phyloP scores from a whole-genome alignment of 2,113 vertebrate species.

The Austrofundulus limnaeus region DNA sequence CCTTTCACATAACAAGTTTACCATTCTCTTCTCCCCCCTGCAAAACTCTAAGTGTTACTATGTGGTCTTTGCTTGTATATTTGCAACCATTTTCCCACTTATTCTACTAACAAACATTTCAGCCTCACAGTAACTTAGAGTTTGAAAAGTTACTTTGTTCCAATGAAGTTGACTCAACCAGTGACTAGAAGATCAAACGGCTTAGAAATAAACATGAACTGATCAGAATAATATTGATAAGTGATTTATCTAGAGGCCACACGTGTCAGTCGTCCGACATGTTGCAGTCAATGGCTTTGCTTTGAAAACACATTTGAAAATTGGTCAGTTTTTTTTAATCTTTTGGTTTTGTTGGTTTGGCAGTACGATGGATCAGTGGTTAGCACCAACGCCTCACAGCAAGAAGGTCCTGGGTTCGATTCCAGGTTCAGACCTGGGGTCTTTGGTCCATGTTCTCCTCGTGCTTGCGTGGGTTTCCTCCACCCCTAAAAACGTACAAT shows the following conservation, averaged over 20 bases:
- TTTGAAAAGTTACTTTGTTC: constrained; percentile 32
- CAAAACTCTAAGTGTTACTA: constrained; percentile 56
- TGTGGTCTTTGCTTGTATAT: constrained; percentile 61
- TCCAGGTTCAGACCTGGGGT: too few relatives aligned
- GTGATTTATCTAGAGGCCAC: constrained; percentile 5
- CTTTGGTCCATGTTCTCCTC: too few relatives aligned
- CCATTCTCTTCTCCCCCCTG: constrained; percentile 19
- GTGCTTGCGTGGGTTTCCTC: too few relatives aligned
- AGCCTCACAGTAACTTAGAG: constrained; percentile 16
- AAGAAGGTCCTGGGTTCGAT: too few relatives aligned
- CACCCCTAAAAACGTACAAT: too few relatives aligned
- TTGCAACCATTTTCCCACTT: constrained; percentile 40
- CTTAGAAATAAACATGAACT: constrained; percentile 18
- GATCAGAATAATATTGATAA: constrained; percentile 19
- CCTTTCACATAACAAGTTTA: background rate
- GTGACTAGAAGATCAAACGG: constrained; percentile 9
- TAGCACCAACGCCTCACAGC: too few relatives aligned
- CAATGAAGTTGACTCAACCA: constrained; percentile 15
- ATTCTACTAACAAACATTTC: constrained; percentile 37
- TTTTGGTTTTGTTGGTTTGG: background rate
- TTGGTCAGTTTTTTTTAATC: background rate
- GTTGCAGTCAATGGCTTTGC: background rate
- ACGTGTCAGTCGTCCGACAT: constrained; percentile 7
- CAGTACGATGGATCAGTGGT: constrained; percentile 1
- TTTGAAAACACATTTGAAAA: background rate